Base-by-base conservation (phyloP, 2,797 vertebrate genomes). In the Octomys mimax region DNA sequence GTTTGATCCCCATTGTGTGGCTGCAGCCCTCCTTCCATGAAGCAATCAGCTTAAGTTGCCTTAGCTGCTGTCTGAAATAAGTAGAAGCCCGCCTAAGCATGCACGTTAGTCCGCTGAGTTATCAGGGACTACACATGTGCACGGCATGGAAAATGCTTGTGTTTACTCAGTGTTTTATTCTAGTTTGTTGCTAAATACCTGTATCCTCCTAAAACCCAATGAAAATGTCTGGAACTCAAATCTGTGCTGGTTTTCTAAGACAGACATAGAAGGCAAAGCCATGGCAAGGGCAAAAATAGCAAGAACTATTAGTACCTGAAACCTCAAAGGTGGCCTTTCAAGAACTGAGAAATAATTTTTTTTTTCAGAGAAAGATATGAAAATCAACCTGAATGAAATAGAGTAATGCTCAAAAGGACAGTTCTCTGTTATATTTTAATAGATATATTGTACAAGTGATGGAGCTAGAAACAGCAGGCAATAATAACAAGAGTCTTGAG, bases 1-100 rank as follows among this genome's bases (percentile, higher is more conserved):
- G 39, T 84, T 93, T 87, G 80, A 95, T 87, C 92, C 81, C 84
- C 84, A 79, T 92, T 91, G 46, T 93, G 89, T 89, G 92, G 66
- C 75, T 73, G 66, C 81, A 57, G 83, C 77, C 89, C 83, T 59
- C 86, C 86, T 94, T 92, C 71, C 42, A 94, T 78, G 86, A 96
- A 86, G 79, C 80, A 39, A 83, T 59, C 59, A 95, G 83, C 28
- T 93, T 61, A 70, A 92, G 13, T 14, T 33, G 12, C 36, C 64
- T 62, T 46, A 46, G 64, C 54, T 73, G 14, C 54, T 78, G 86
- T 70, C 33, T 87, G 86, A 80, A 84, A 46, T n/a, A 70, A 89
- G 42, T 14, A 86, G 42, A 42, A 42, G 42, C 42, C 42, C 42
- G 42, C 42, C 42, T 42, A 42, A 42, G 42, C 5, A 42, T 3